These are phyloP conservation scores for Drosophila neonasuta DNA, from an alignment of 2,888 invertebrate species.

Conservation along the genomic window DNA sequence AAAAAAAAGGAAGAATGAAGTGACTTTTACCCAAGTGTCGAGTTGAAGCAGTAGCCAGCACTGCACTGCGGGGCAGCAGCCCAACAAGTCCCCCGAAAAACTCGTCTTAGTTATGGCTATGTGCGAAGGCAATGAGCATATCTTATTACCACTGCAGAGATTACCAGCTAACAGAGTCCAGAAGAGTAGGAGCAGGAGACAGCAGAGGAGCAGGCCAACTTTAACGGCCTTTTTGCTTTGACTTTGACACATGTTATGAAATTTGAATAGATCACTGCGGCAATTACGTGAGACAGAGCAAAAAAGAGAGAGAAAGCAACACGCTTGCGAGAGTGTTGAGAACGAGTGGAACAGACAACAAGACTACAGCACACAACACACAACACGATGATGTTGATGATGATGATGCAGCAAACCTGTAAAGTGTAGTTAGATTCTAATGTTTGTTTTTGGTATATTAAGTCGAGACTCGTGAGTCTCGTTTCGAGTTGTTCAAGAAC, in stretches of 20 bases:
- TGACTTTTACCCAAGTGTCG: slow-evolving; percentile 36
- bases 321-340: neutral
- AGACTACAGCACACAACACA: neutral
- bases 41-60: slow-evolving; percentile 32
- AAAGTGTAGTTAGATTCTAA: slow-evolving; percentile 41
- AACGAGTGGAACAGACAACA: neutral
- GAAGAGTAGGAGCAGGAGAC: neutral
- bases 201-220: slow-evolving; percentile 19
- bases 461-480: slow-evolving; percentile 37
- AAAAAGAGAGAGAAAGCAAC: slow-evolving; percentile 1
- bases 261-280: slow-evolving; percentile 71
- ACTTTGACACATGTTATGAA: slow-evolving; percentile 74
- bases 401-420: slow-evolving; percentile 62
- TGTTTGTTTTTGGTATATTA: slow-evolving; percentile 45
- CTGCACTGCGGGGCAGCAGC: slow-evolving; percentile 60
- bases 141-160: slow-evolving; percentile 73
- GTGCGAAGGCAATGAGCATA: slow-evolving; percentile 62
- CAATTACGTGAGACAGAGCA: slow-evolving; percentile 18
- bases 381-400: neutral
- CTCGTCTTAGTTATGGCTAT: slow-evolving; percentile 53
- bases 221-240: slow-evolving; percentile 68
- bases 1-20: slow-evolving; percentile 24
- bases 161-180: slow-evolving; percentile 30
- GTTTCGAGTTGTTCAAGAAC: slow-evolving; percentile 42
- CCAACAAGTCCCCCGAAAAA: slow-evolving; percentile 38